Conservation (phyloP, 2,888 invertebrate species). For the Halocaridina rubra region DNA sequence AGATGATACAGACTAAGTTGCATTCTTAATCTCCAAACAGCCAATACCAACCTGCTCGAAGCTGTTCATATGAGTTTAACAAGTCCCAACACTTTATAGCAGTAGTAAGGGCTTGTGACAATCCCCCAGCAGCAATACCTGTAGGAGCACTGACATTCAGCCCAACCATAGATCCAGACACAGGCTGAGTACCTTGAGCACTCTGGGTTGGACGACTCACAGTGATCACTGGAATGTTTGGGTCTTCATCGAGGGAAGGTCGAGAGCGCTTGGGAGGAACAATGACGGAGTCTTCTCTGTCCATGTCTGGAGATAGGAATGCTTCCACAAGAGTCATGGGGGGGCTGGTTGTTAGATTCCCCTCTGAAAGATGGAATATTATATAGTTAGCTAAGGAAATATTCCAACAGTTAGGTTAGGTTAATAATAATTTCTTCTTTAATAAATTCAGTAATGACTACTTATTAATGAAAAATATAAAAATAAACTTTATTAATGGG, state of each 20-base stretch:
- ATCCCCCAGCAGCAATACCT: slow-evolving; percentile 46
- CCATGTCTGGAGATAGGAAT: slow-evolving; percentile 39
- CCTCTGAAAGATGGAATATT: not conserved
- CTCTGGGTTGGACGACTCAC: slow-evolving; percentile 22
- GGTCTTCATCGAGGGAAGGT: slow-evolving; percentile 56
- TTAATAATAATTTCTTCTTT: too few species aligned
- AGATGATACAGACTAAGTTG: too few species aligned
- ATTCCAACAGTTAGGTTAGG: too few species aligned
- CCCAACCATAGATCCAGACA: not conserved
- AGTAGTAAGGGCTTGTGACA: slow-evolving; percentile 60
- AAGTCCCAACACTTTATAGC: slow-evolving; percentile 63
- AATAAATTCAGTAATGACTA: too few species aligned
- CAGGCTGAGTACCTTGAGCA: not conserved
- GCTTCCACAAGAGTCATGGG: slow-evolving; percentile 58
- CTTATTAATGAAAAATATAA: too few species aligned
- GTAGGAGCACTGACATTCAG: not conserved
- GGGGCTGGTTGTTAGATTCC: slow-evolving; percentile 1
- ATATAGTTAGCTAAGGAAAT: too few species aligned
- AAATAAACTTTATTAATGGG: too few species aligned
- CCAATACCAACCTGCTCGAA: slow-evolving; percentile 52
- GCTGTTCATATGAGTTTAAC: slow-evolving; percentile 54
- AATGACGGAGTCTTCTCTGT: slow-evolving; percentile 34
- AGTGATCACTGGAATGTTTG: slow-evolving; percentile 51
- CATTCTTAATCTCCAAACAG: too few species aligned
- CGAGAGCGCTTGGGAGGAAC: slow-evolving; percentile 54